A percentile compares a stretch with the other conserved stretches of the same genome.
These are phyloP conservation scores for Thalpophila matura DNA, from an alignment of 2,888 invertebrate genomes.

Conservation along the genomic window DNA sequence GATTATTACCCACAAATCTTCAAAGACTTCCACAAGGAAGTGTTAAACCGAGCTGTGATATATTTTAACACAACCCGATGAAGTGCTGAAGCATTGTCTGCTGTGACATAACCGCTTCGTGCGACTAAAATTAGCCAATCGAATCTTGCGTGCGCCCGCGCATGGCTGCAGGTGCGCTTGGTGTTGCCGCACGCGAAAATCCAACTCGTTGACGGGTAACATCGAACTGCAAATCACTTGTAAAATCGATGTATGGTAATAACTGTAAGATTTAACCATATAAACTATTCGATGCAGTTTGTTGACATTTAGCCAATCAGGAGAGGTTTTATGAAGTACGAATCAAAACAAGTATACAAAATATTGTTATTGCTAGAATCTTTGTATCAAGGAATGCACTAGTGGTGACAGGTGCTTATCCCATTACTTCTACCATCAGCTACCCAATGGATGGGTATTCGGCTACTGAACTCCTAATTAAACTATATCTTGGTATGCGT, in stretches of 20 bases:
- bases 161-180: constrained; percentile 84
- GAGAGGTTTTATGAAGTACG: constrained; percentile 6
- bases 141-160: constrained; percentile 78
- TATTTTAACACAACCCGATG: constrained; percentile 64
- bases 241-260: constrained; percentile 17
- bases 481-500: constrained; percentile 57
- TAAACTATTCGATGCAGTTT: constrained; percentile 14
- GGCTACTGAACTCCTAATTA: constrained; percentile 47
- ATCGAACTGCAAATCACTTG: constrained; percentile 57
- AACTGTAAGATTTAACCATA: neutral
- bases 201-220: constrained; percentile 63
- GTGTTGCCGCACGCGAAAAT: constrained; percentile 78
- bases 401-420: constrained; percentile 12
- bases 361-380: constrained; percentile 12
- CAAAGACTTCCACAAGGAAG: constrained; percentile 60
- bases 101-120: constrained; percentile 84
- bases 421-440: constrained; percentile 17
- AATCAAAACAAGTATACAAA: constrained; percentile 31
- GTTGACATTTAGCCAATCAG: neutral
- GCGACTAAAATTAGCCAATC: constrained; percentile 84
- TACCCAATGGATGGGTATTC: constrained; percentile 22
- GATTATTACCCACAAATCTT: neutral
- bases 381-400: constrained; percentile 25
- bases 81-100: constrained; percentile 75
- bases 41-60: constrained; percentile 49